phyloP scores from a whole-genome alignment of 2,797 vertebrate species.

The Xenentodon cancila region DNA sequence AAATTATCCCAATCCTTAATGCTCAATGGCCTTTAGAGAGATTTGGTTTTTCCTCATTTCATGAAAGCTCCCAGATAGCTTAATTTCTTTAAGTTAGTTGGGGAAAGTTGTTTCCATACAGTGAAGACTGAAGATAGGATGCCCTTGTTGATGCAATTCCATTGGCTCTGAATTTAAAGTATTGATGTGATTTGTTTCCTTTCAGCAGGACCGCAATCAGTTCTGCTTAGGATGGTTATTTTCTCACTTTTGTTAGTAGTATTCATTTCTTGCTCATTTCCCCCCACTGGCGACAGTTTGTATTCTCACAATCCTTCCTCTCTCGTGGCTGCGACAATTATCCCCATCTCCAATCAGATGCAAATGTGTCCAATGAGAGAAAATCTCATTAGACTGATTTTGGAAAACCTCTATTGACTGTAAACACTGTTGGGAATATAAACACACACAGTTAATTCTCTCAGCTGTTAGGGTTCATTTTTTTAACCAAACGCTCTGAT shows the following conservation, averaged over 20 bases:
- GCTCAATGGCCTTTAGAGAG: slow-evolving; percentile 31
- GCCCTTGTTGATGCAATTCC: slow-evolving; percentile 19
- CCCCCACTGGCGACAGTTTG: slow-evolving; percentile 43
- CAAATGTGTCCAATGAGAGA: slow-evolving; percentile 43
- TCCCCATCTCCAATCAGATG: slow-evolving; percentile 63
- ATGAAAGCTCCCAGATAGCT: slow-evolving; percentile 17
- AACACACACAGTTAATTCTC: slow-evolving; percentile 50
- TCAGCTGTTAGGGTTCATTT: slow-evolving; percentile 40
- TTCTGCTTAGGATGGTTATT: slow-evolving; percentile 67
- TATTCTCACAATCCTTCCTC: slow-evolving; percentile 50
- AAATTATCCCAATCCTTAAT: slow-evolving; percentile 28
- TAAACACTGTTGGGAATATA: slow-evolving; percentile 60
- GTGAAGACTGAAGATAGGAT: neutral
- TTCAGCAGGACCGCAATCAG: slow-evolving; percentile 68
- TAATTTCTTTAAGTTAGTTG: slow-evolving; percentile 24
- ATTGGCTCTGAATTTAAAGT: slow-evolving; percentile 30
- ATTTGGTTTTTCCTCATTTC: slow-evolving; percentile 31
- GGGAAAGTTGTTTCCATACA: slow-evolving; percentile 23
- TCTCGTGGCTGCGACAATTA: slow-evolving; percentile 61
- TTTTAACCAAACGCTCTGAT: slow-evolving; percentile 13
- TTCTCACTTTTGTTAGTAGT: slow-evolving; percentile 57
- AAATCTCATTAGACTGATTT: slow-evolving; percentile 65
- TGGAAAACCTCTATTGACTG: slow-evolving; percentile 67
- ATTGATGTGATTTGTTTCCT: slow-evolving; percentile 48
- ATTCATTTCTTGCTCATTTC: slow-evolving; percentile 47